Conservation (phyloP, 2,113 vertebrate genomes). For the Syngnathus floridae region DNA sequence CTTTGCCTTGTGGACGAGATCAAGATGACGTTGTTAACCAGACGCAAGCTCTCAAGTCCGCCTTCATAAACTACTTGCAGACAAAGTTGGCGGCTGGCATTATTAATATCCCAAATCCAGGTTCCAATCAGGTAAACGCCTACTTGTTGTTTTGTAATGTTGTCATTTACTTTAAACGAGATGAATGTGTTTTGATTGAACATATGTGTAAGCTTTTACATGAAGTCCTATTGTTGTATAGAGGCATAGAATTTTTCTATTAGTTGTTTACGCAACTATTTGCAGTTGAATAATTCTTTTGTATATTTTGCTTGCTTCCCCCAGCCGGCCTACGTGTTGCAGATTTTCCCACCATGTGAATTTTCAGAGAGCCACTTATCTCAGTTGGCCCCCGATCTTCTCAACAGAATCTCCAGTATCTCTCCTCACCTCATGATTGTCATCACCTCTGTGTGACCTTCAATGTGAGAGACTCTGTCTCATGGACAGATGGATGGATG, state of each 20-base stretch:
- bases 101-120: constrained; percentile 96
- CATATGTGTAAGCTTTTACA: background rate
- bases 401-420: constrained; percentile 96
- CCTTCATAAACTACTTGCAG: constrained; percentile 96
- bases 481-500: constrained; percentile 28
- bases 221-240: background rate
- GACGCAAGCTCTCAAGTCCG: constrained; percentile 90
- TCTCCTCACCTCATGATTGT: constrained; percentile 99
- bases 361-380: constrained; percentile 96
- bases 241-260: background rate
- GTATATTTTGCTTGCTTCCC: background rate
- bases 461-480: constrained; percentile 25
- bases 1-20: constrained; percentile 94
- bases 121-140: constrained; percentile 87
- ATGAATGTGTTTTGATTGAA: no score
- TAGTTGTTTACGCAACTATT: background rate
- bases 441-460: constrained; percentile 89
- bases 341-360: constrained; percentile 97
- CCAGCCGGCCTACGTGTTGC: constrained; percentile 94
- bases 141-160: background rate
- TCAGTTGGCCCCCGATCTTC: constrained; percentile 90
- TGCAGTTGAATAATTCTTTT: background rate
- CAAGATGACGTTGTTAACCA: constrained; percentile 94
- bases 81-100: constrained; percentile 94
- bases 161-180: background rate